Base-by-base conservation (phyloP, 1,140 invertebrate species). In the Xylocopa sonorina region DNA sequence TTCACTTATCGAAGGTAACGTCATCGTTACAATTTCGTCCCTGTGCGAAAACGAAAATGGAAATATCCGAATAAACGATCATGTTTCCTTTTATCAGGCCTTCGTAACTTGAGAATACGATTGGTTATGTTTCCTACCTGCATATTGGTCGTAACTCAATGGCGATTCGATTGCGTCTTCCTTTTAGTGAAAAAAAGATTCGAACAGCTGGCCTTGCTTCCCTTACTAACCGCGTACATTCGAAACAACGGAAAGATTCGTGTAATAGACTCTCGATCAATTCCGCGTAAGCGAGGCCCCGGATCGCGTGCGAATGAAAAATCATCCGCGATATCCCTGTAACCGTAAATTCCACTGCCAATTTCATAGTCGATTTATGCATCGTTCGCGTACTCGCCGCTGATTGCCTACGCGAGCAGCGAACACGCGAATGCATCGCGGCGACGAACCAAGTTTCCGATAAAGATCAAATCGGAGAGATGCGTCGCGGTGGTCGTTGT, bases 321-420 rank as follows among this genome's bases (percentile, higher is more conserved):
- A 43, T 32, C 3, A 0, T 24, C 51, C n/a, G n/a, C 2, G 34
- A 24, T 64, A 64, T 7, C 0, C 24, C 51, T 24, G 60, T 34
- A 24, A 1, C 38, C 57, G 34, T 76, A 66, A 76, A 76, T 67
- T 57, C 38, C 63, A 14, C 46, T 57, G 34, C 34, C 58, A 74
- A 74, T 74, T 74, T 74, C 34, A 60, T 50, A 51, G 58, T 41
- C 72, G 18, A 74, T 74, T 53, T 64, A 51, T 5, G 34, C 16
- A 34, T 0, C 21, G 24, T 34, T 3, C 9, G 12, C 24, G 29
- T 41, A 76, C 34, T 34, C 24, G 18, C 32, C 24, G 2, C 3
- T 51, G 71, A 74, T 63, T 76, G 50, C n/a, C 6, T 24, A 24
- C 21, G 38, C 34, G 51, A 67, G 51, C 34, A 67, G 46, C 29